phyloP scores from a whole-genome alignment of 1,140 invertebrate species.

The Brachionus calyciflorus region DNA sequence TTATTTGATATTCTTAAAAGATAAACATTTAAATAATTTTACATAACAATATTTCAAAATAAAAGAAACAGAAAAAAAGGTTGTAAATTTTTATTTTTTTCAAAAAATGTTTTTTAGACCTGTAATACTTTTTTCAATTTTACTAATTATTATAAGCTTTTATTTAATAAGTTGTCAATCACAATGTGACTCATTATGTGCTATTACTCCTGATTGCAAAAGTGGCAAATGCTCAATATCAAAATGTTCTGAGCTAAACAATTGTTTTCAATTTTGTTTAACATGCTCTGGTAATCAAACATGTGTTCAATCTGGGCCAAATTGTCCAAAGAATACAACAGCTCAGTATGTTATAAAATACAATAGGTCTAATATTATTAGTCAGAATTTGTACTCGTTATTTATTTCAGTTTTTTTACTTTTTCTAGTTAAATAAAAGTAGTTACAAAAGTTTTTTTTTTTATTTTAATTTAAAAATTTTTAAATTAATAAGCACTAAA shows the following conservation, averaged over 20 bases:
- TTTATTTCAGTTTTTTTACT: background rate
- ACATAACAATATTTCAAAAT: too few relatives aligned
- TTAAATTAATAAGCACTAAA: too few relatives aligned
- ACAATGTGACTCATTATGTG: constrained; percentile 11
- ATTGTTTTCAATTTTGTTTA: constrained; percentile 17
- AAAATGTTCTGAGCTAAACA: background rate
- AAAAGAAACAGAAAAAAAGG: too few relatives aligned
- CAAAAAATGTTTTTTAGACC: background rate
- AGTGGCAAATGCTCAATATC: constrained; percentile 6
- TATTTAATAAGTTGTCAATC: background rate
- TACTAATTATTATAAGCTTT: background rate
- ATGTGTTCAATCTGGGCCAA: background rate
- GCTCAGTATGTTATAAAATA: background rate
- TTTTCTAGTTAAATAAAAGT: too few relatives aligned
- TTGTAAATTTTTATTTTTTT: too few relatives aligned
- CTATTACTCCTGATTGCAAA: background rate
- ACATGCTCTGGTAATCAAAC: background rate
- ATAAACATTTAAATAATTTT: too few relatives aligned
- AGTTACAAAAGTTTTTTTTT: too few relatives aligned
- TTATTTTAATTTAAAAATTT: too few relatives aligned
- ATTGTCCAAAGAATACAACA: background rate
- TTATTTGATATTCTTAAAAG: too few relatives aligned
- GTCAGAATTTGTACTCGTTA: background rate
- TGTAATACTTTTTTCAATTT: background rate
- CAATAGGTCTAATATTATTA: background rate